Base-by-base conservation (phyloP, 2,113 vertebrate species). In the Onychorhynchus coronatus region DNA sequence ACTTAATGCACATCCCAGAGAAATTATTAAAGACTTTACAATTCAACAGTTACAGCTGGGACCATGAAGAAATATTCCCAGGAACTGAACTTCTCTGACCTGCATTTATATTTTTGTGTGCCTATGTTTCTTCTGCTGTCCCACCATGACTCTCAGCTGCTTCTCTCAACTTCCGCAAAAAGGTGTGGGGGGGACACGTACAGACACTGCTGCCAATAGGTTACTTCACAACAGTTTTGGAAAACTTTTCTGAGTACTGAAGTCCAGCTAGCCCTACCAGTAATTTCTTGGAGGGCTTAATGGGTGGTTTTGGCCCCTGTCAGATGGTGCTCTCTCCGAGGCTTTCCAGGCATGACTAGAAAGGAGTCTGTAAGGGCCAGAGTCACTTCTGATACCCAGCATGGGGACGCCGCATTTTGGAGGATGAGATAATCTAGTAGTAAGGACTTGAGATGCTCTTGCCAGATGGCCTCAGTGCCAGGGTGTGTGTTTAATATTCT, bases 181-280 rank as follows among this genome's bases (percentile, higher is more conserved):
- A 39, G 10, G 7, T 19, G 6, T 25, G 31, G n/a, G 18, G 11
- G 14, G 8, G 0, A 49, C 0, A 0, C 42, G 47, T 18, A 5
- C 8, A 50, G 62, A 11, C 37, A 27, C 15, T 6, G 24, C 37
- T 85, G 46, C 53, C 17, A 30, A 23, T 28, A 62, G 37, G 7
- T 37, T 83, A 27, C 20, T 91, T 53, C 41, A 37, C 2, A 6
- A 28, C 14, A 35, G 9, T 53, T 83, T 53, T 70, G 50, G 59
- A 86, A 89, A 73, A 63, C 5, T 3, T 86, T 77, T 20, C 61
- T 12, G 27, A 65, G 28, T 52, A 22, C 27, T 81, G 55, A 59
- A 52, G 27, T 65, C 35, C 25, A 73, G 9, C 18, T 31, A 85
- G 31, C 14, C 18, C 27, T 74, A 80, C 50, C 25, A 61, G 7